Base-by-base conservation (phyloP, 2,888 invertebrate genomes). In the Pollenia labialis region DNA sequence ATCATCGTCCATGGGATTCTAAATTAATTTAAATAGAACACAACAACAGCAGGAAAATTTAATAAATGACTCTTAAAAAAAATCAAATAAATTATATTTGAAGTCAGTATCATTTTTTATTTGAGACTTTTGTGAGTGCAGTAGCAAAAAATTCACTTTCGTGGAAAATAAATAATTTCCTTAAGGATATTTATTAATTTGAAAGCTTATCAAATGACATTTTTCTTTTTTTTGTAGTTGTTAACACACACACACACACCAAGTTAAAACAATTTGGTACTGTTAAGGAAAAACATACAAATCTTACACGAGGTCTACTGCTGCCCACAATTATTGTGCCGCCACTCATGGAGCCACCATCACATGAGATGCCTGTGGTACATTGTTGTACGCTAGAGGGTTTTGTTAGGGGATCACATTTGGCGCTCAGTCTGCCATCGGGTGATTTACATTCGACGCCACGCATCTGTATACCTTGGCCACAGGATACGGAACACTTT, bases 401-500 rank as follows among this genome's bases (percentile, higher is more conserved):
- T 90, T 96, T 95, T 81, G 95, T 94, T 12, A 94, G 93, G 1
- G 95, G 95, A 89, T 96, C 96, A 91, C 98, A 98, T 64, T 95
- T 89, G 92, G 95, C 87, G 93, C 95, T 92, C 62, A 94, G 93
- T 87, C 94, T 93, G 89, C 95, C 95, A 79, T 94, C 93, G 71
- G 94, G 93, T 90, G 95, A 96, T 84, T 96, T 94, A 92, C 98
- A 98, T 91, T 97, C 96, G 72, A 98, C 96, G 50, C 95, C 95
- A 18, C 98, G 95, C 40, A 96, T 96, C 93, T 97, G 97, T 48
- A 96, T 94, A 0, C 98, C 98, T 91, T 95, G 97, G 11, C 98
- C 98, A 91, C 98, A 99, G 11, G 97, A 97, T 11, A 97, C 97
- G n/a, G 98, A 98, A 92, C 99, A 99, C 98, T 98, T 75, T 82